Evolutionary conservation across 2,113 vertebrate species (phyloP).

Genomic region (Bubo scandiacus): DNA sequence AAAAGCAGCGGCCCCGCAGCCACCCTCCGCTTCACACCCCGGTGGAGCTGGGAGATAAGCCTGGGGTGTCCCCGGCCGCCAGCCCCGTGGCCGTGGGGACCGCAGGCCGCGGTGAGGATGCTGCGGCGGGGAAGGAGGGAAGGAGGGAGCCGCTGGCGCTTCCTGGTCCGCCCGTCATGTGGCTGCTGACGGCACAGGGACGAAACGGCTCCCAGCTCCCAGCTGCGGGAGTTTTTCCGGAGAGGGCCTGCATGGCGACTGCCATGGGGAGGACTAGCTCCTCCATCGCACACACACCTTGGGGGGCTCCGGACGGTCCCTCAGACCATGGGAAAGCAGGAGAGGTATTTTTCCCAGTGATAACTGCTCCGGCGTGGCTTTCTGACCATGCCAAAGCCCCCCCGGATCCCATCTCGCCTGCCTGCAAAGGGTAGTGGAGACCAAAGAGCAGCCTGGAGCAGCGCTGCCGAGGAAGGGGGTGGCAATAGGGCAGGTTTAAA

Average conservation of each 20-base stretch:
- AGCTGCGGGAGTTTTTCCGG: background rate
- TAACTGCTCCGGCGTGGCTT: background rate
- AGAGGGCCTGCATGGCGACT: background rate
- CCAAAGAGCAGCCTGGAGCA: background rate
- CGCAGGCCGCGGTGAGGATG: background rate
- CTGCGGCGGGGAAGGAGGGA: background rate
- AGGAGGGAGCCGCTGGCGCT: background rate
- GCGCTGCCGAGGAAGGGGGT: background rate
- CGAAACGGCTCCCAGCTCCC: background rate
- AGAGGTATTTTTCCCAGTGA: background rate
- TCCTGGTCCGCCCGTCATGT: background rate
- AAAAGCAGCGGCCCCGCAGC: background rate
- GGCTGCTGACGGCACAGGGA: background rate
- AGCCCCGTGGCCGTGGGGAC: fast-evolving
- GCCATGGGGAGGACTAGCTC: background rate
- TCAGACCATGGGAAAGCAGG: background rate
- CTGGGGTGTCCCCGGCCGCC: background rate
- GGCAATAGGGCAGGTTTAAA: background rate
- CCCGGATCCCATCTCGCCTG: fast-evolving
- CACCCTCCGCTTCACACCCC: fast-evolving
- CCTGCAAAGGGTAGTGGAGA: background rate
- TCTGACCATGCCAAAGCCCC: background rate
- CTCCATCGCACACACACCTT: fast-evolving
- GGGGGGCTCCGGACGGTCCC: background rate
- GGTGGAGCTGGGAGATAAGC: background rate